Base-by-base conservation (phyloP, 2,113 vertebrate species). In the Perca fluviatilis region DNA sequence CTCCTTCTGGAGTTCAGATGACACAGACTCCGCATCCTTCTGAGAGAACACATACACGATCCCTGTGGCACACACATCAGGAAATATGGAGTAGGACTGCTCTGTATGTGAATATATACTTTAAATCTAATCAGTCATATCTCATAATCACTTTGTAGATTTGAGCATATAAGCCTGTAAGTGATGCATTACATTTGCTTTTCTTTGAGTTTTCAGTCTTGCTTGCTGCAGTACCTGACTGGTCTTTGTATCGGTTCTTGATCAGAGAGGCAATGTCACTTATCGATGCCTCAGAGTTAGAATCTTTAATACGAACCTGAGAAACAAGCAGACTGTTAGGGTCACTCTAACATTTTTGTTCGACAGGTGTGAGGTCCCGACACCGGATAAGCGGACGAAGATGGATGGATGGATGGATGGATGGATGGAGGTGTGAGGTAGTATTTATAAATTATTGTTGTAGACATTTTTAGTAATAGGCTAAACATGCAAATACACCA, bases 1-100 rank as follows among this genome's bases (percentile, higher is more conserved):
- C 53, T 92, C 63, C 76, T 97, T 96, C 92, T 96, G 97, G 70
- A 99, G 94, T 67, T 94, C 97, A 68, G 95, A 27, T 0, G 98
- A 95, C 73, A 99, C 94, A 8, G 93, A 90, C 80, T 99, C 98
- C 21, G 97, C 96, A 74, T 99, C 98, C 89, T 99, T 99, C 94
- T 99, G 98, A 84, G 98, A 99, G 92, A 99, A 98, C 33, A 99
- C 99, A 43, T 99, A 99, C 72, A 99, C 93, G 46, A 99, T 99
- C 64, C 98, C 98, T 99, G 92, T 95, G 88, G 49, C 5, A 86
- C 85, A 73, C 84, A 56, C 7, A 53, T 56, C 1, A 58, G 0
- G 6, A 30, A 8, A 43, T 18, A 57, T 53, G 5, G 36, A 64
- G 10, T 3, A 13, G 5, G 30, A 54, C 14, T 21, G 5, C 16